A percentile compares a stretch with the other conserved stretches of the same genome.
phyloP scores from a whole-genome alignment of 2,113 vertebrate genomes.

The Lontra canadensis region DNA sequence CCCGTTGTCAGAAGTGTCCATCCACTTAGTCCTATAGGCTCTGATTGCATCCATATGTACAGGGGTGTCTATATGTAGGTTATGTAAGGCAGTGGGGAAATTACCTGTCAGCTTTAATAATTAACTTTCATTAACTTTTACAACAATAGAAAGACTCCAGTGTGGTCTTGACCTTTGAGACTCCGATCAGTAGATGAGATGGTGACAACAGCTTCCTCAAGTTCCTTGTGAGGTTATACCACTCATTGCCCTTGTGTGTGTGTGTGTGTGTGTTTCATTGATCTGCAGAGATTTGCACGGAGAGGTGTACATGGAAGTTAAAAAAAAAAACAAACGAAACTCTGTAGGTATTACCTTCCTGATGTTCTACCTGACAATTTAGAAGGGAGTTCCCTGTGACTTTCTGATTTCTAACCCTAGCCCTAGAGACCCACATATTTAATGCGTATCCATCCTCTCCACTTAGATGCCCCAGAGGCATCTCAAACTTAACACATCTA shows the following conservation, averaged over 20 bases:
- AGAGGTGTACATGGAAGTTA: not conserved
- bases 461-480: not conserved
- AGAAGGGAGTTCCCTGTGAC: not conserved
- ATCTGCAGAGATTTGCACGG: conserved; percentile 72
- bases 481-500: not conserved
- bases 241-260: conserved; percentile 53
- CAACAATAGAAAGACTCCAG: conserved; percentile 86
- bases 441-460: not conserved
- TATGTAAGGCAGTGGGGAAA: conserved; percentile 61
- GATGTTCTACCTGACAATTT: conserved; percentile 32
- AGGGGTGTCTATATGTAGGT: conserved; percentile 66
- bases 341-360: not conserved
- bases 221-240: conserved; percentile 81
- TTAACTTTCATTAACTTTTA: conserved; percentile 92
- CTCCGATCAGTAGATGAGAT: conserved; percentile 75
- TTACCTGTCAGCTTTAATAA: conserved; percentile 85
- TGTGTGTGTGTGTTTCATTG: conserved; percentile 68
- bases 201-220: conserved; percentile 84
- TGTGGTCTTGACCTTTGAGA: conserved; percentile 88
- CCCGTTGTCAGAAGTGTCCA: conserved; percentile 46
- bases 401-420: not conserved
- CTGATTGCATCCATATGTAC: conserved; percentile 76
- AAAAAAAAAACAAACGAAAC: not conserved
- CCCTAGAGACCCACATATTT: not conserved
- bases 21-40: conserved; percentile 61